A percentile compares a stretch with the other conserved stretches of the same genome.
Conservation (phyloP, 2,113 vertebrate genomes). For the Dasyornis broadbenti region DNA sequence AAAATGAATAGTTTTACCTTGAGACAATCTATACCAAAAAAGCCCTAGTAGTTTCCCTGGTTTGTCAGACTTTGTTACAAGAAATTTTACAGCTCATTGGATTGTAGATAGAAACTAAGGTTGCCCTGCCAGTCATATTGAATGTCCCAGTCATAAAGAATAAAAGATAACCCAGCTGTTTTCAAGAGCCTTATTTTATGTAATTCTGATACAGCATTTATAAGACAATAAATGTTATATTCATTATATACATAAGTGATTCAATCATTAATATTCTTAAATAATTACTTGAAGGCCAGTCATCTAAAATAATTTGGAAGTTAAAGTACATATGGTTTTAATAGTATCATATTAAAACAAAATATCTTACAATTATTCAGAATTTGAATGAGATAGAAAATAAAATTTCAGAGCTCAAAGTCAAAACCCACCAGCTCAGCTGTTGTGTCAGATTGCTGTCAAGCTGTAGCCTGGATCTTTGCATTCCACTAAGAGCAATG, state of each 20-base stretch:
- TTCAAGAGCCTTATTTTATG: background rate
- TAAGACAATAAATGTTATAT: background rate
- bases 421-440: background rate
- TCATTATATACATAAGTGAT: background rate
- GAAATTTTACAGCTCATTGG: background rate
- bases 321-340: background rate
- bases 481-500: background rate
- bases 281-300: background rate
- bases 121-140: background rate
- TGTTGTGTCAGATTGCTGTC: background rate
- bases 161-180: background rate
- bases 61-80: background rate
- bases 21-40: background rate
- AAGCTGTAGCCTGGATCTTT: background rate
- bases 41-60: rapidly evolving
- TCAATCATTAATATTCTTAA: background rate
- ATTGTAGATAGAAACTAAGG: background rate
- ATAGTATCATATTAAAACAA: background rate
- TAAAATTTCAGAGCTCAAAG: background rate
- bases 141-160: background rate
- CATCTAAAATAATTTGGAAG: background rate
- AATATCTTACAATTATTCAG: background rate
- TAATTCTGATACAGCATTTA: background rate
- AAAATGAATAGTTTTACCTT: background rate
- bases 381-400: background rate